phyloP scores from a whole-genome alignment of 2,797 vertebrate species.

The Echeneis naucrates region DNA sequence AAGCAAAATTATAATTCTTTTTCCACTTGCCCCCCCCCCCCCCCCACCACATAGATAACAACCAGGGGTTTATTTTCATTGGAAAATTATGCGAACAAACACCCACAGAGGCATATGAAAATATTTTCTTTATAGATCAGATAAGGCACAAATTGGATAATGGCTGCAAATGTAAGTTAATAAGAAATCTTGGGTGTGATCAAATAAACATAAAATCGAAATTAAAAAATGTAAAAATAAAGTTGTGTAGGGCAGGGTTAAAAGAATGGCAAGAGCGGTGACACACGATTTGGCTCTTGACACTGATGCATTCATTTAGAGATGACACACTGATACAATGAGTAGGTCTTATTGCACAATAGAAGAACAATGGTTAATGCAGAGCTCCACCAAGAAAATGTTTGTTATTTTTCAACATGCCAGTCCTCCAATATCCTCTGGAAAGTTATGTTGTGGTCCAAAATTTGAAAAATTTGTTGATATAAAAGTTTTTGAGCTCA shows the following conservation, averaged over 20 bases:
- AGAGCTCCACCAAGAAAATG: background rate
- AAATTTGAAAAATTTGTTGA: background rate
- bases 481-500: background rate
- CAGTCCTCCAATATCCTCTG: background rate
- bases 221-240: background rate
- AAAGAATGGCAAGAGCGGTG: background rate
- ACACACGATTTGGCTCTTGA: background rate
- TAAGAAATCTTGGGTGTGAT: constrained; percentile 18
- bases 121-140: constrained; percentile 12
- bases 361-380: constrained; percentile 7
- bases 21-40: background rate
- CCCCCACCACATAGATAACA: background rate
- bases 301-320: constrained; percentile 14
- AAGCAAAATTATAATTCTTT: constrained; percentile 52
- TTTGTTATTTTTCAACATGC: background rate
- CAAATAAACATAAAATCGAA: background rate
- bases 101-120: constrained; percentile 16
- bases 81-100: constrained; percentile 11
- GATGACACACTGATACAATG: background rate
- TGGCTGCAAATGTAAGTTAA: background rate
- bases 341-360: constrained; percentile 1
- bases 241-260: constrained; percentile 18
- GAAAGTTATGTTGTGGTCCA: constrained; percentile 4
- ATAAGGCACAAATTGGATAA: constrained; percentile 8
- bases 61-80: constrained; percentile 17